Conservation (phyloP, 2,797 vertebrate species). For the Microchirus variegatus region DNA sequence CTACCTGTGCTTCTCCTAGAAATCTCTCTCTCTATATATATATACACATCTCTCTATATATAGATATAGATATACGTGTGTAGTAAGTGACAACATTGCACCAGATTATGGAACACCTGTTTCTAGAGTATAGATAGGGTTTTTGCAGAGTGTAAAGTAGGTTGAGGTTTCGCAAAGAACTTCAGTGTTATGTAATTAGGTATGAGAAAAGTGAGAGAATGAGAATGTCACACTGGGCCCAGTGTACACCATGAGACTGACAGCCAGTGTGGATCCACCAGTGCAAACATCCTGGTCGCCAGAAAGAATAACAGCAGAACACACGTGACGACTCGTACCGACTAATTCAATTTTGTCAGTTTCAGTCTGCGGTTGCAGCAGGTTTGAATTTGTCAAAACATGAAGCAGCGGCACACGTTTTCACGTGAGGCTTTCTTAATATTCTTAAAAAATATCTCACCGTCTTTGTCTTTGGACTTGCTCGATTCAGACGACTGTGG, state of each 20-base stretch:
- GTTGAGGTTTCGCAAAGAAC: not conserved
- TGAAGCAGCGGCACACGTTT: constrained; percentile 2
- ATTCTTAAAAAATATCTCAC: constrained; percentile 74
- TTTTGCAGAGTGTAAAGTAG: not conserved
- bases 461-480: constrained; percentile 88
- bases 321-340: constrained; percentile 13
- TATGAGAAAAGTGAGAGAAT: too few species aligned
- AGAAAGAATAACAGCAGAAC: constrained; percentile 9
- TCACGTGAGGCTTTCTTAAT: not conserved
- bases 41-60: too few species aligned
- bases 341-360: constrained; percentile 22
- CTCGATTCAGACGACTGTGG: constrained; percentile 74
- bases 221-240: too few species aligned
- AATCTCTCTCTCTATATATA: too few species aligned
- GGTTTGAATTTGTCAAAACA: not conserved
- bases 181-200: too few species aligned
- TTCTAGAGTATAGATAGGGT: not conserved
- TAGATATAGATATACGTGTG: too few species aligned
- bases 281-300: constrained; percentile 50
- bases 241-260: not conserved
- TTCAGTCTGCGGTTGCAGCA: not conserved
- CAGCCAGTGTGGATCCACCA: constrained; percentile 6
- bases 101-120: not conserved
- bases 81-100: not conserved
- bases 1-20: too few species aligned